phyloP scores from a whole-genome alignment of 2,113 vertebrate species.

The Mola mola region DNA sequence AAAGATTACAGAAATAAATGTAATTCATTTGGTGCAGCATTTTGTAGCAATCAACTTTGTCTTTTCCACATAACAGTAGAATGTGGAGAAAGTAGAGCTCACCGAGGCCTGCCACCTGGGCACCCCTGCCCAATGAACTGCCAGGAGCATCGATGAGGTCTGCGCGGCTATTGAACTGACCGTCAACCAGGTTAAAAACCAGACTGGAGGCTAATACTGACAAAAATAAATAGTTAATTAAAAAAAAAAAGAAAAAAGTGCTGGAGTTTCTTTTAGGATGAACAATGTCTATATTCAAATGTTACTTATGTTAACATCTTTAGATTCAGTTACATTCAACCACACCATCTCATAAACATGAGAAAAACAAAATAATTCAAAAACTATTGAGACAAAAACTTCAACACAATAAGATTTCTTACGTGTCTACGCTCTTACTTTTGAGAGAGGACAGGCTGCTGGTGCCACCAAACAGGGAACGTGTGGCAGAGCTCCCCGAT shows the following conservation, averaged over 20 bases:
- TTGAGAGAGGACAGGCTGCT: conserved; percentile 96
- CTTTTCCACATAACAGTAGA: neutral
- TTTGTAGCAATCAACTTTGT: neutral
- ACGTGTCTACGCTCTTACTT: conserved; percentile 83
- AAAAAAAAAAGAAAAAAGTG: neutral
- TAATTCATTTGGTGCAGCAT: neutral
- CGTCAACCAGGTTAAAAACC: conserved; percentile 93
- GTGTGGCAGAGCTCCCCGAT: conserved; percentile 95
- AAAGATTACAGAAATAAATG: conserved; percentile 8
- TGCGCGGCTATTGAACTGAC: conserved; percentile 93
- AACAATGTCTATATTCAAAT: no score
- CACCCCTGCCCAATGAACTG: conserved; percentile 95
- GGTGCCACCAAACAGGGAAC: conserved; percentile 94
- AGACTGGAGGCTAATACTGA: conserved; percentile 96
- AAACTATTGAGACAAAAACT: neutral
- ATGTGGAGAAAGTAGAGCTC: conserved; percentile 58
- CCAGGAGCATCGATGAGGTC: conserved; percentile 97
- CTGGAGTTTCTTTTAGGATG: no score
- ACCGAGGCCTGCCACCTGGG: conserved; percentile 96
- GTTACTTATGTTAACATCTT: no score
- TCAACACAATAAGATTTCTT: neutral
- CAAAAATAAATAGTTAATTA: conserved; percentile 1
- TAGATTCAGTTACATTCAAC: neutral
- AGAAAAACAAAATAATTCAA: neutral
- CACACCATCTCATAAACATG: neutral